Base-by-base conservation (phyloP, 2,888 invertebrate species). In the Salticus scenicus region DNA sequence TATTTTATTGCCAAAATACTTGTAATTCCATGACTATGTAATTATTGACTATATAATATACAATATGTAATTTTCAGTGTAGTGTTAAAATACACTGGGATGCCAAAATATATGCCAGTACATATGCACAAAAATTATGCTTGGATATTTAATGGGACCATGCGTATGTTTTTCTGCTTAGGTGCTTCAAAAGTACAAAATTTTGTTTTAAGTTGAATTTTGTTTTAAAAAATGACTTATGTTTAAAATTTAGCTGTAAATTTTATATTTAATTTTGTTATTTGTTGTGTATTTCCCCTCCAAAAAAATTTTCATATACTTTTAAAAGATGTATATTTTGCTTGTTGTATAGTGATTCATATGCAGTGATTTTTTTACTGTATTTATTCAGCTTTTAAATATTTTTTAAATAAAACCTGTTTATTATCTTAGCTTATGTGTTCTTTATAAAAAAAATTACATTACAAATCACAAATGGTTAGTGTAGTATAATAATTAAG, bases 51-150 rank as follows among this genome's bases (percentile, higher is more conserved):
- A n/a, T n/a, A n/a, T n/a, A n/a, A n/a, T n/a, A n/a, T n/a, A n/a
- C n/a, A n/a, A n/a, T n/a, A n/a, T n/a, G n/a, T n/a, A n/a, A n/a
- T n/a, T n/a, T n/a, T n/a, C n/a, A n/a, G n/a, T n/a, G n/a, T n/a
- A n/a, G n/a, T n/a, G n/a, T n/a, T n/a, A n/a, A n/a, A n/a, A n/a
- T n/a, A n/a, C n/a, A n/a, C n/a, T n/a, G n/a, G n/a, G 31, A 30
- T 57, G 57, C 57, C 57, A 57, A 57, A 57, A 24, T 57, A 57
- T 47, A 47, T 57, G 57, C 57, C 57, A 57, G 57, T 47, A 17
- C 8, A 24, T 24, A 24, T n/a, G 24, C 20, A 20, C 20, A 57
- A 57, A 24, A 24, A 4, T 24, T 57, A 24, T 57, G 24, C 12
- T 57, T 57, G 24, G 24, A 57, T 57, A 24, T 57, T 24, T 57